These are phyloP conservation scores for Enteromius fasciolatus DNA, from an alignment of 2,797 vertebrate genomes.

Conservation along the genomic window DNA sequence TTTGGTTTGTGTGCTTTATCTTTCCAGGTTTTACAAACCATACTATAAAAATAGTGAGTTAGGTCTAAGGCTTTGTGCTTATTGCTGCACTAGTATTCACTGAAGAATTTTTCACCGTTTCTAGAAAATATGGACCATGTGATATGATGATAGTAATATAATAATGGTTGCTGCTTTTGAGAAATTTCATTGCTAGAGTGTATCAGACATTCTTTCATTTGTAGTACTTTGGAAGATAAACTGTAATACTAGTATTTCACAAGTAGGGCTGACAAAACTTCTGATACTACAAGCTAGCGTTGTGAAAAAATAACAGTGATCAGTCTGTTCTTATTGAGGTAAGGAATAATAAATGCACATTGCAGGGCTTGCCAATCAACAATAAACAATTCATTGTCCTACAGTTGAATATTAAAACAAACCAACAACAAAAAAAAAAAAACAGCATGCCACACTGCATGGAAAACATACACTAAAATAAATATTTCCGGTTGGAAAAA, in stretches of 20 bases:
- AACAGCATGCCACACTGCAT: not conserved
- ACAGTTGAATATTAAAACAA: not conserved
- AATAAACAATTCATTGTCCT: not conserved
- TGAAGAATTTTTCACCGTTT: not conserved
- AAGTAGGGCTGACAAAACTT: not conserved
- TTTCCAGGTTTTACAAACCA: not conserved
- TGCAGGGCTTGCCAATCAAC: not conserved
- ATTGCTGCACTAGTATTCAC: not conserved
- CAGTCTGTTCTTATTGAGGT: not conserved
- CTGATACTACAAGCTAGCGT: not conserved
- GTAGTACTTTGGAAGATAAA: not conserved
- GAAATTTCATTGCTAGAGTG: not conserved
- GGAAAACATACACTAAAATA: not conserved
- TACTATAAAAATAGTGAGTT: not conserved
- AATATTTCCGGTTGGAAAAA: not conserved
- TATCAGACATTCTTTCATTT: not conserved
- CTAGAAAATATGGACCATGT: not conserved
- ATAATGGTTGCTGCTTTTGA: not conserved
- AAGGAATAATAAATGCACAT: not conserved
- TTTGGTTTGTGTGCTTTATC: no score
- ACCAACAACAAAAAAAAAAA: no score
- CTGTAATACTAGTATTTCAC: not conserved
- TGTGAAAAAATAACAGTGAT: not conserved
- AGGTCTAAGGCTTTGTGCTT: not conserved
- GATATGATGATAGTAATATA: not conserved